Percentiles rank a stretch among this genome's conserved stretches.
Evolutionary conservation across 2,113 vertebrate species (phyloP).

Genomic region (Theropithecus gelada): DNA sequence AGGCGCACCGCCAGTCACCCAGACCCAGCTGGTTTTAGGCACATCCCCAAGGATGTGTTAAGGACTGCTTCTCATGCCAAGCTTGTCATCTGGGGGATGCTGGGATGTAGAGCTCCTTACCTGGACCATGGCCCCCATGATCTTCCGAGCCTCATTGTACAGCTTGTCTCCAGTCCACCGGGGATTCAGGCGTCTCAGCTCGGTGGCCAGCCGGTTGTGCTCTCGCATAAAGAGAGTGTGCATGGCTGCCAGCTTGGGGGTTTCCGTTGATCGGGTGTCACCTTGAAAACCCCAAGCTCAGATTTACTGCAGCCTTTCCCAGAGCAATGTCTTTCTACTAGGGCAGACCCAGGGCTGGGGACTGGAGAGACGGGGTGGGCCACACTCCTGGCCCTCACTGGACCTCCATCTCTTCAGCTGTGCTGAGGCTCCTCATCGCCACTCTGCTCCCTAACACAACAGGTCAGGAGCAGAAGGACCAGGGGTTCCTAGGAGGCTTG

Average conservation of each 20-base stretch:
- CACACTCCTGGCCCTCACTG: not conserved
- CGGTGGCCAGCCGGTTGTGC: slow-evolving; percentile 89
- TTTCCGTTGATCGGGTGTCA: slow-evolving; percentile 89
- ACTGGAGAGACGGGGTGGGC: not conserved
- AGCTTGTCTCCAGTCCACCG: slow-evolving; percentile 88
- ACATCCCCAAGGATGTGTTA: not conserved
- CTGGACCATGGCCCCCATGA: slow-evolving; percentile 91
- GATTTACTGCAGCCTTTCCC: not conserved
- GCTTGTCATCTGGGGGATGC: not conserved
- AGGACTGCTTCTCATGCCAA: not conserved
- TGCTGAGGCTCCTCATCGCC: not conserved
- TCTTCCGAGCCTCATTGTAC: slow-evolving; percentile 92
- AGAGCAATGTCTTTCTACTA: not conserved
- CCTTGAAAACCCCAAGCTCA: slow-evolving; percentile 80
- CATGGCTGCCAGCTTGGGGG: slow-evolving; percentile 88
- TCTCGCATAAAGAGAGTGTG: slow-evolving; percentile 92
- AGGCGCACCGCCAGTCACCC: not conserved
- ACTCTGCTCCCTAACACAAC: not conserved
- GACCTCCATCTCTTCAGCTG: not conserved
- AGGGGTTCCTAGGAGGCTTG: not conserved
- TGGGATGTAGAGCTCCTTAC: slow-evolving; percentile 72
- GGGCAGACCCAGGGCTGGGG: not conserved
- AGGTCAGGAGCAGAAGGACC: not conserved
- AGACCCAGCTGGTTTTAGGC: not conserved
- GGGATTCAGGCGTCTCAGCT: slow-evolving; percentile 87